Evolutionary conservation across 2,797 vertebrate genomes (phyloP), one percentile per base, ranked within the genome.

Genomic region (Lophius americanus): DNA sequence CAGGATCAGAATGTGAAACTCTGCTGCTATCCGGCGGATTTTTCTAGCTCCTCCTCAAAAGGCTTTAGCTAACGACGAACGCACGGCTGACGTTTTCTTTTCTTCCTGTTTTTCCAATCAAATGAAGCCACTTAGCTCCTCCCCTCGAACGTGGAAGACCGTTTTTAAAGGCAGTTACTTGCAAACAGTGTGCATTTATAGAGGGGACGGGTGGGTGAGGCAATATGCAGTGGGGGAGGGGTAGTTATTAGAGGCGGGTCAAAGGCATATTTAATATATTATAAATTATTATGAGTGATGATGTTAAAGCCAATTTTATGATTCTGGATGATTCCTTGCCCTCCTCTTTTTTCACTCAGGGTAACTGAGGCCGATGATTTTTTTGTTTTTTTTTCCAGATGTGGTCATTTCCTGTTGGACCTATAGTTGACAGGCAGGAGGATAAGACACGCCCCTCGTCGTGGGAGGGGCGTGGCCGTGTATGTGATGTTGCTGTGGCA

Each of bases 321-420:
- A 88, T 87, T 93, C 84, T 83, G 79, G 79, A 81, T 86, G 55
- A 84, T 85, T 86, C 83, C 35, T 68, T 82, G 83, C 80, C 23
- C 80, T 87, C 82, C 84, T 92, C 75, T 78, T 89, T 90, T 90
- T 87, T 71, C 92, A 92, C 93, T 93, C 92, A 94, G 92, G 92
- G 92, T 91, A 84, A 88, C 92, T 94, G 93, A 94, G 91, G 88
- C 80, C 78, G 88, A 90, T 66, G 83, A 84, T 69, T 70, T 78
- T n/a, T n/a, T n/a, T n/a, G n/a, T n/a, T n/a, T n/a, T n/a, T 83
- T 82, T 78, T 87, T 89, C 88, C 48, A 74, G 86, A 88, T 66
- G 51, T 46, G 71, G 65, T 72, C 51, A 70, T 84, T 87, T 91
- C 88, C 85, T 90, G 82, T 89, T 84, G 88, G 91, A 91, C 90